Conservation (phyloP, 2,797 vertebrate species). For the Malacoraja senta region DNA sequence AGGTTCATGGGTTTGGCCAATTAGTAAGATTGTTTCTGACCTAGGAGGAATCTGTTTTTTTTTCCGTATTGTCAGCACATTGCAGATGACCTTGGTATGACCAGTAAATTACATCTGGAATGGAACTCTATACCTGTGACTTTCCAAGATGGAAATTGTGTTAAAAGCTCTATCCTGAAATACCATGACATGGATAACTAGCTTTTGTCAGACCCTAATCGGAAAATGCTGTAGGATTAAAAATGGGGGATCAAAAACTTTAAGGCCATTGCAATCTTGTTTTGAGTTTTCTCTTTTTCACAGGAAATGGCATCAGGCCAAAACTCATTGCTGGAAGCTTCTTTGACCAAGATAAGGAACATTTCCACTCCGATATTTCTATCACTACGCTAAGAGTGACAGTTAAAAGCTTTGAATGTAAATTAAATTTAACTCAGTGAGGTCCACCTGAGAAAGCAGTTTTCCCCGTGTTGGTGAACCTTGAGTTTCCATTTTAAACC, state of each 20-base stretch:
- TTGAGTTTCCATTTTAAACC: constrained; percentile 43
- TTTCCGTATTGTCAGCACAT: background rate
- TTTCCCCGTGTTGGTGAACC: constrained; percentile 47
- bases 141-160: background rate
- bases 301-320: constrained; percentile 67
- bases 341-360: constrained; percentile 58
- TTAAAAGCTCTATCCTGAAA: background rate
- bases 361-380: constrained; percentile 47
- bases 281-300: constrained; percentile 49
- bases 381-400: constrained; percentile 53
- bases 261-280: constrained; percentile 57
- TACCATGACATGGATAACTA: background rate
- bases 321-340: constrained; percentile 56
- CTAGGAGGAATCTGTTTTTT: background rate
- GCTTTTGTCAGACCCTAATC: background rate
- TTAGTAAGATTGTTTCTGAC: background rate
- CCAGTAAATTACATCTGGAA: background rate
- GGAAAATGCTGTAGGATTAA: constrained; percentile 27
- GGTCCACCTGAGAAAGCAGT: constrained; percentile 53
- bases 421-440: constrained; percentile 56
- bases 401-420: constrained; percentile 59
- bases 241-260: constrained; percentile 58
- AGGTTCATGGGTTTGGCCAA: background rate
- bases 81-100: background rate
- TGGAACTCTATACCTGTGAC: background rate